Evolutionary conservation across 2,797 vertebrate genomes (phyloP), one percentile per base, ranked within the genome.

Genomic region (Leptatherina wallacei): DNA sequence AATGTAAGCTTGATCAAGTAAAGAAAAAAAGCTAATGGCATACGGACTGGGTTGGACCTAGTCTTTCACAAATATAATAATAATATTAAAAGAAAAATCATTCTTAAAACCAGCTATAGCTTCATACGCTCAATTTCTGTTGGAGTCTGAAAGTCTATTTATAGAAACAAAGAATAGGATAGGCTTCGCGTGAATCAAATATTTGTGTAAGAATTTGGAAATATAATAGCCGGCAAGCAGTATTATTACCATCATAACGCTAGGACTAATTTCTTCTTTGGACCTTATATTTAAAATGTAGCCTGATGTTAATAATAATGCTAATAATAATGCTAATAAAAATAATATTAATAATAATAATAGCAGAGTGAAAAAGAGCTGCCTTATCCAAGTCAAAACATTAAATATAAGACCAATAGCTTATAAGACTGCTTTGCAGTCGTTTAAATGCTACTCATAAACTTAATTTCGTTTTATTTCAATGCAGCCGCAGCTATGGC

Each of bases 381-480:
- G 14, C 16, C 4, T 18, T 42, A 5, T 42, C 40, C 14, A 16
- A 16, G 12, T 40, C 38, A 13, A 40, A 40, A 13, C 38, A 42
- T 18, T 42, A 14, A 42, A 42, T 1, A 42, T 42, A 42, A 42
- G 40, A 42, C 40, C 38, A 12, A 40, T 40, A 4, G 16, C 30
- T 5, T 16, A 9, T 42, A 5, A 30, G 30, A 30, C 30, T 30
- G 40, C 16, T 16, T 18, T 42, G 40, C 4, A 42, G 40, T 13
- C 40, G 40, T 42, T 6, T 6, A 18, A 42, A 42, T 0, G 18
- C 42, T 18, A 66, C 13, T 40, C 33, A 22, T 40, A 42, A 44
- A 18, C 22, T 12, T 44, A 20, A 29, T 67, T 67, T 57, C 65
- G n/a, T 56, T 67, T 67, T 14, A 24, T 14, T 40, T 30, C n/a